Base-by-base conservation (phyloP, 1,140 invertebrate species). In the Neuroterus valhalla region DNA sequence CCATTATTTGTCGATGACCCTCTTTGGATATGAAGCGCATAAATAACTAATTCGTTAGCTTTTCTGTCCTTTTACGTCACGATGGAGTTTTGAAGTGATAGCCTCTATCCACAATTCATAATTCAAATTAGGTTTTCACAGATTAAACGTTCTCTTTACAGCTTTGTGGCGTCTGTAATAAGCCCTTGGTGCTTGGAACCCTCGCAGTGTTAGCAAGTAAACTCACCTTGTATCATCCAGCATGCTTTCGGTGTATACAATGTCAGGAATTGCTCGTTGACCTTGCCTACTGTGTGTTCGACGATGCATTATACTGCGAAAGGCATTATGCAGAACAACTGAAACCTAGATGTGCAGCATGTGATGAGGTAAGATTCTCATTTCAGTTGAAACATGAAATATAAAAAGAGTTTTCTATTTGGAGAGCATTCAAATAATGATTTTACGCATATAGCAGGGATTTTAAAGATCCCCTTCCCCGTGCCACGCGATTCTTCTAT, bases 251-350 rank as follows among this genome's bases (percentile, higher is more conserved):
- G 55, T 98, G 97, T 88, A 91, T 91, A 66, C 93, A 93, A 45
- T 98, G 97, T 90, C 92, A 94, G 75, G 95, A 98, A 89, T 90
- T 97, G 38, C 93, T 98, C 31, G 96, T 98, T 67, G 97, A 98
- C 89, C 92, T 98, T 66, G 96, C 96, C 17, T 98, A 98, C 89
- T 98, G 97, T 86, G 94, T 96, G 55, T 93, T 96, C 85, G 95
- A 97, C 75, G 95, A 96, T 72, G 92, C 92, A 68, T 91, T 98
- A 46, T 98, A 95, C 88, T 98, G 97, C 89, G 96, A 98, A 86
- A 92, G 97, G 69, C 97, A 98, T 89, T 98, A 98, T 88, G 96
- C 97, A 15, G 97, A 98, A 89, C 93, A 96, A 83, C 91, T 98
- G 78, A 98, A 98, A 88, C 96, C 97, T 3, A 91, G 97, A 84